phyloP scores from a whole-genome alignment of 2,888 invertebrate genomes.

The Axea sp. region DNA sequence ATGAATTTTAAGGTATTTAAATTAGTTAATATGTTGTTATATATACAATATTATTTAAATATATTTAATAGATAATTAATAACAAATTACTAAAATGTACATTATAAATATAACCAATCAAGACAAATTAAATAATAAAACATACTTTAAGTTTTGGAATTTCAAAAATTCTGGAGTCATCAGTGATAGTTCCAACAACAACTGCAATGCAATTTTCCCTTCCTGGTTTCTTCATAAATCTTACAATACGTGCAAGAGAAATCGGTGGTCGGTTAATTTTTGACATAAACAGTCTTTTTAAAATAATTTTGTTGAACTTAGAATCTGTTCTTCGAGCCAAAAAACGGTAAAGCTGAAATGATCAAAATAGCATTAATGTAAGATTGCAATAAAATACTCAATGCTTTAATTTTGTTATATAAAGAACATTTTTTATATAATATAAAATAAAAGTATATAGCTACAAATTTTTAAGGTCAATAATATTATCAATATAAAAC shows the following conservation, averaged over 20 bases:
- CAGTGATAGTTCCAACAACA: conserved; percentile 96
- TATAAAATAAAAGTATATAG: too few species aligned
- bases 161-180: conserved; percentile 94
- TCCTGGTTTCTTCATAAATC: conserved; percentile 93
- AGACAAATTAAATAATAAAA: conserved; percentile 31
- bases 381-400: not conserved
- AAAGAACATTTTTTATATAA: too few species aligned
- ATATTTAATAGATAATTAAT: too few species aligned
- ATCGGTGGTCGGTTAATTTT: conserved; percentile 96
- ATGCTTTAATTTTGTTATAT: too few species aligned
- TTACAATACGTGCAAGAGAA: conserved; percentile 91
- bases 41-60: too few species aligned
- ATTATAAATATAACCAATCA: too few species aligned
- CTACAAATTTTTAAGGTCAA: too few species aligned
- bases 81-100: too few species aligned
- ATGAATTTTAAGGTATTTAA: too few species aligned
- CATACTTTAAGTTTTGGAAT: conserved; percentile 93
- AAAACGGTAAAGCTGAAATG: conserved; percentile 95
- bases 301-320: conserved; percentile 97
- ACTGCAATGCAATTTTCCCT: conserved; percentile 94
- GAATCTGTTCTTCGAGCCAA: conserved; percentile 96
- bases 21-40: too few species aligned
- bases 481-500: too few species aligned
- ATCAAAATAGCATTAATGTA: not conserved
- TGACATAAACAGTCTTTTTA: conserved; percentile 98